A percentile compares a stretch with the other conserved stretches of the same genome.
These are phyloP conservation scores for Onchidella celtica DNA, from an alignment of 2,888 invertebrate species.

Conservation along the genomic window DNA sequence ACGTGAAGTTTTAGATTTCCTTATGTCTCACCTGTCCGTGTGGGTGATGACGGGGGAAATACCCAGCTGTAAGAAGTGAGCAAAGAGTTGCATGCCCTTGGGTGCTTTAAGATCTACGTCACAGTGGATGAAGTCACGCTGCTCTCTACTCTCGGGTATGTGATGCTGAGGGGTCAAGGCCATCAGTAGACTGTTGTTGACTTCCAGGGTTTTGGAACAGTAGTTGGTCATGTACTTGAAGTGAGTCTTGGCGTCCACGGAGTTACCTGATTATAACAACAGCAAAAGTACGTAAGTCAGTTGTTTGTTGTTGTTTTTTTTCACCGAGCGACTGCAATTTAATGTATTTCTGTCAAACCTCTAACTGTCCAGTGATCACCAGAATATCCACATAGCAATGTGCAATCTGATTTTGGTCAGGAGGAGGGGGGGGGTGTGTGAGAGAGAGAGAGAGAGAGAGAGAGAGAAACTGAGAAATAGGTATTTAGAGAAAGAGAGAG, in stretches of 20 bases:
- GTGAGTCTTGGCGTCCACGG: neutral
- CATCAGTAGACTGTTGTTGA: slow-evolving; percentile 42
- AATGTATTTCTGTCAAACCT: no score
- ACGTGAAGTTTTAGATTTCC: neutral
- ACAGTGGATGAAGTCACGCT: slow-evolving; percentile 40
- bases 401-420: no score
- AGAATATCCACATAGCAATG: no score
- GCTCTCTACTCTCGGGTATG: slow-evolving; percentile 11
- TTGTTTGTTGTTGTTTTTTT: no score
- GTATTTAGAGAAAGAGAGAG: no score
- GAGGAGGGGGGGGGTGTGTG: no score
- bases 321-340: no score
- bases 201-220: slow-evolving; percentile 33
- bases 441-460: no score
- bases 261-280: no score
- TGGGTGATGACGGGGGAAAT: slow-evolving; percentile 32
- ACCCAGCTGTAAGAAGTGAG: slow-evolving; percentile 47
- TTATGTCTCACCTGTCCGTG: slow-evolving; percentile 37
- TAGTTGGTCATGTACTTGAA: slow-evolving; percentile 43
- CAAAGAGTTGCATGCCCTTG: slow-evolving; percentile 20
- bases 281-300: no score
- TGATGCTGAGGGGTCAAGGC: slow-evolving; percentile 25
- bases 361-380: no score
- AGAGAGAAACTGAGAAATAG: no score
- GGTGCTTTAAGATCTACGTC: slow-evolving; percentile 30